Conservation (phyloP, 2,888 invertebrate genomes). For the Acleris holmiana region DNA sequence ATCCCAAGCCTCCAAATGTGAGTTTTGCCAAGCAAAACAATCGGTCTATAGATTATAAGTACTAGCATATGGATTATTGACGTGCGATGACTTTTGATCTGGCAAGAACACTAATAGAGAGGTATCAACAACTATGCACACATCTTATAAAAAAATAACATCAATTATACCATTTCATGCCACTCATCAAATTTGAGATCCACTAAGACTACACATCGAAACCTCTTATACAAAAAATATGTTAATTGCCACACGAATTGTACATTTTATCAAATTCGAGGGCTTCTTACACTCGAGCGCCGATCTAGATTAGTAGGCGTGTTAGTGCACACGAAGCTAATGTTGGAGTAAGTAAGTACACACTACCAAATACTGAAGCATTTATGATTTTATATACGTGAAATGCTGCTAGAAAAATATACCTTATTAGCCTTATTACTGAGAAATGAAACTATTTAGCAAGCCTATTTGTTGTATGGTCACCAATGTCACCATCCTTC, state of each 20-base stretch:
- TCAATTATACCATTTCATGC: conserved; percentile 20
- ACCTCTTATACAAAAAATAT: conserved; percentile 18
- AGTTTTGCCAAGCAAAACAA: conserved; percentile 16
- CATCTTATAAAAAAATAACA: conserved; percentile 29
- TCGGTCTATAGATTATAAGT: conserved; percentile 1
- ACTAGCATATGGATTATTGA: not conserved
- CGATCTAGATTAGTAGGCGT: conserved; percentile 12
- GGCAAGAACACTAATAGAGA: conserved; percentile 28
- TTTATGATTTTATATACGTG: too few relatives aligned
- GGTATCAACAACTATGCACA: conserved; percentile 24
- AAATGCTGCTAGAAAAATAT: not conserved
- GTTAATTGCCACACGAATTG: conserved; percentile 13
- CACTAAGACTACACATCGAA: conserved; percentile 27
- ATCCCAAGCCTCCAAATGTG: conserved; percentile 36
- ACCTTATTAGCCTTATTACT: not conserved
- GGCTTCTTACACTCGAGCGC: not conserved
- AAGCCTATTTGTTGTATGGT: too few relatives aligned
- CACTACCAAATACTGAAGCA: too few relatives aligned
- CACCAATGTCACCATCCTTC: too few relatives aligned
- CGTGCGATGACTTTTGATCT: conserved; percentile 17
- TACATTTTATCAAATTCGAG: not conserved
- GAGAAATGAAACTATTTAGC: too few relatives aligned
- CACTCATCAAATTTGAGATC: conserved; percentile 33
- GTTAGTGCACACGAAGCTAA: conserved; percentile 10
- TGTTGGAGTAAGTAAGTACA: too few relatives aligned